Percentiles rank a stretch among this genome's conserved stretches.
Evolutionary conservation across 1,140 invertebrate genomes (phyloP).

Genomic region (Episyrphus balteatus): DNA sequence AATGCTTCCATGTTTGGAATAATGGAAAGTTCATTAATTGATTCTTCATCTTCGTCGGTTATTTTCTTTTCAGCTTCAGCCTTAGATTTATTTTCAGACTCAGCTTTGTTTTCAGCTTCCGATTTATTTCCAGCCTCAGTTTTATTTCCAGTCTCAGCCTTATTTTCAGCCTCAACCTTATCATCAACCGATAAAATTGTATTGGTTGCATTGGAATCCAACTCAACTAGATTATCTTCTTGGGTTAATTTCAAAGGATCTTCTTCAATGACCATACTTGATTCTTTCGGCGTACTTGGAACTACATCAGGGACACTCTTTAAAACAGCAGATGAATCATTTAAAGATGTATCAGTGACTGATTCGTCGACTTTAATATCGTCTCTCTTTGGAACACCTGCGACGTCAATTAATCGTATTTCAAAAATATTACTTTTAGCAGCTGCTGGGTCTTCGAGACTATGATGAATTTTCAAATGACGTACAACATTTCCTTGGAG

Average conservation of each 20-base stretch:
- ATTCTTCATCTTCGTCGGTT: background rate
- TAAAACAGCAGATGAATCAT: no score
- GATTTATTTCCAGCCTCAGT: background rate
- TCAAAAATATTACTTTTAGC: background rate
- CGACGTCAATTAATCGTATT: conserved; percentile 6
- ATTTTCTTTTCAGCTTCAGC: background rate
- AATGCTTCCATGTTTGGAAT: no score
- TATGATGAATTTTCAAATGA: conserved; percentile 42
- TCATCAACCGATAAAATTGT: no score
- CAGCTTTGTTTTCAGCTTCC: background rate
- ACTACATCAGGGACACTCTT: no score
- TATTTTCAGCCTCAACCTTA: background rate
- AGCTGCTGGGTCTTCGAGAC: background rate
- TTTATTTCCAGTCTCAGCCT: background rate
- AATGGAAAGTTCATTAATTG: no score
- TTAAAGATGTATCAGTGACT: no score
- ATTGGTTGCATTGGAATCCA: no score
- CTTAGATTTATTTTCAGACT: background rate
- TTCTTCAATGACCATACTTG: no score
- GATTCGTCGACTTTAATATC: no score
- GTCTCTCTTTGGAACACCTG: background rate
- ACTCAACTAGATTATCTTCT: no score
- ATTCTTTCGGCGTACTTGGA: no score
- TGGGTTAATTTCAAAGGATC: no score
- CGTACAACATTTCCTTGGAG: conserved; percentile 36